Evolutionary conservation across 1,140 invertebrate genomes (phyloP).

Genomic region (Heliconius melpomene): DNA sequence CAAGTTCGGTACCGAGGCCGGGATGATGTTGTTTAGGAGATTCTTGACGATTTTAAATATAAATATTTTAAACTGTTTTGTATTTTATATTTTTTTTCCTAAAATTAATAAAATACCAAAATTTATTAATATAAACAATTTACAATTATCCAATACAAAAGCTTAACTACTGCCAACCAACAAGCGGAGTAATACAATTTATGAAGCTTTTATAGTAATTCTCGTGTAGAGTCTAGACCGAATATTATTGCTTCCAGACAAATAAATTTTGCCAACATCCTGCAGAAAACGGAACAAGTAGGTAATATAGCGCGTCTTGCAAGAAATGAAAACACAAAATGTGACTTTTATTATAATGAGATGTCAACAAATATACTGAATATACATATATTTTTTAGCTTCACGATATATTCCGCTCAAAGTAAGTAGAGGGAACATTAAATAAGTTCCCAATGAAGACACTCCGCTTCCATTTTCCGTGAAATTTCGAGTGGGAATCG

Average conservation of each 20-base stretch:
- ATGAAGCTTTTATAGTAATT: slow-evolving; percentile 9
- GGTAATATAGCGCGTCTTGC: not conserved
- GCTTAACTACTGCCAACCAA: not conserved
- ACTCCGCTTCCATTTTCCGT: too few species aligned
- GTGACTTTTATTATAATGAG: not conserved
- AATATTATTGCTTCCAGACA: slow-evolving; percentile 20
- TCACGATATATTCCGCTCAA: too few species aligned
- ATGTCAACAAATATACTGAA: not conserved
- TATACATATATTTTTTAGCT: too few species aligned
- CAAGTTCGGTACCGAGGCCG: slow-evolving; percentile 11
- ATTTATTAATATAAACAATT: too few species aligned
- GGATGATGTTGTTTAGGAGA: slow-evolving; percentile 26
- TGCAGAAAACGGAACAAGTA: slow-evolving; percentile 5
- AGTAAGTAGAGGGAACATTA: too few species aligned
- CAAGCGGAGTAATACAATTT: not conserved
- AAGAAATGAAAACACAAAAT: not conserved
- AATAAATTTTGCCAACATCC: slow-evolving; percentile 23
- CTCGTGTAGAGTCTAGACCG: slow-evolving; percentile 21
- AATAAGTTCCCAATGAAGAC: too few species aligned
- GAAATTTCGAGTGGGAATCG: too few species aligned
- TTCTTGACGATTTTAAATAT: not conserved
- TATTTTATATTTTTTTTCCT: too few species aligned
- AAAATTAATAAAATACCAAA: too few species aligned
- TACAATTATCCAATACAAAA: too few species aligned
- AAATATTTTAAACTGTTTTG: not conserved